Evolutionary conservation across 2,888 invertebrate species (phyloP), one percentile per base, ranked within the genome.

Genomic region (Rotaria magnacalcarata): DNA sequence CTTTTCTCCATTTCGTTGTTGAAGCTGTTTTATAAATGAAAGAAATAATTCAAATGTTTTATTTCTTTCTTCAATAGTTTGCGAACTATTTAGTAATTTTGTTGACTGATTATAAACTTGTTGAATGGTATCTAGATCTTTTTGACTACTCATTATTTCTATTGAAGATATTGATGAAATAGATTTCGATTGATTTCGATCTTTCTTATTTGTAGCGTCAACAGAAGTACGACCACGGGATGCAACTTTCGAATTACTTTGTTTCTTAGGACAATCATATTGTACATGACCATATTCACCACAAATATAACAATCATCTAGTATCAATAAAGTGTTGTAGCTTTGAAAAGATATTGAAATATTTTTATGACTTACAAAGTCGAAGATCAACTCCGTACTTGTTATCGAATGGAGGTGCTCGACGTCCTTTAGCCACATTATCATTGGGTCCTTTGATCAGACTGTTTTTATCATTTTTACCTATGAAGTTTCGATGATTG

Each of bases 271-370:
- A 80, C 80, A 80, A 43, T 47, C 80, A 47, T 47, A 47, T n/a
- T 24, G 43, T 7, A 80, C 80, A 80, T 80, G 80, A 47, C 80
- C 80, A n/a, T 80, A 80, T 80, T 80, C 80, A 47, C 47, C 47
- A 47, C 80, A 80, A 11, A n/a, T n/a, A 14, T 47, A 80, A n/a
- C 80, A 80, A 43, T 75, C 43, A 75, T 75, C 75, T 75, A 21
- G 11, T 16, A 16, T 34, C 7, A 5, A 34, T 67, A 14, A 67
- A 6, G 0, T 27, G 2, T n/a, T 67, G 11, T 14, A 50, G 8
- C 4, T 14, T 34, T 16, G 14, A 67, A 67, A 24, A 16, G 14
- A 67, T 2, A 34, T 4, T 10, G 16, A 67, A 8, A 34, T 16
- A 34, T 24, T 56, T 24, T 21, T 24, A 24, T 24, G 0, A 34